Evolutionary conservation across 2,888 invertebrate species (phyloP).

Genomic region (Idaea dimidiata): DNA sequence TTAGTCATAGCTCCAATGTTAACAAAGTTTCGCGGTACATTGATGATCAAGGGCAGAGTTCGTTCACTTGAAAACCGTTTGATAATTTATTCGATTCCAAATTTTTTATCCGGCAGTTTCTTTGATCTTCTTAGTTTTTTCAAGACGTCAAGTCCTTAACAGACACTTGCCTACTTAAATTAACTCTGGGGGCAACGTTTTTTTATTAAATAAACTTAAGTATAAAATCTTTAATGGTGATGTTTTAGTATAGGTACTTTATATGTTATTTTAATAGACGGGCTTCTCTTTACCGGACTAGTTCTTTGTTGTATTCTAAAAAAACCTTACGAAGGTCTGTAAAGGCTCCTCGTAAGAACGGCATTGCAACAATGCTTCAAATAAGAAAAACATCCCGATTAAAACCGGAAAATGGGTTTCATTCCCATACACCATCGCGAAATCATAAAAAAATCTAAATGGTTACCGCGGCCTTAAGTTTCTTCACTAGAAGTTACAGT

Average conservation of each 20-base stretch:
- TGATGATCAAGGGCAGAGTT: neutral
- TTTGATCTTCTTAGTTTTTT: neutral
- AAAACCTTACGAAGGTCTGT: no score
- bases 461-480: no score
- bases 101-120: slow-evolving; percentile 1
- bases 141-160: neutral
- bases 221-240: neutral
- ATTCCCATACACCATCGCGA: no score
- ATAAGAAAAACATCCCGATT: no score
- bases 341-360: no score
- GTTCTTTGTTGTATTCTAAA: no score
- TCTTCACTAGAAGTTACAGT: no score
- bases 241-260: neutral
- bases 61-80: neutral
- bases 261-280: no score
- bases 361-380: no score
- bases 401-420: no score
- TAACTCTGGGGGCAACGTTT: neutral
- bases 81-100: neutral
- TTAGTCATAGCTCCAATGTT: neutral
- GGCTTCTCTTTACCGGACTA: no score
- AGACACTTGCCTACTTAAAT: neutral
- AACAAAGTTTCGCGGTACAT: slow-evolving; percentile 1
- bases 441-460: no score
- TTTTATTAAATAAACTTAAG: neutral